Percentiles rank a stretch among this genome's conserved stretches.
phyloP scores from a whole-genome alignment of 2,797 vertebrate genomes.

The Gymnopithys bicolor region DNA sequence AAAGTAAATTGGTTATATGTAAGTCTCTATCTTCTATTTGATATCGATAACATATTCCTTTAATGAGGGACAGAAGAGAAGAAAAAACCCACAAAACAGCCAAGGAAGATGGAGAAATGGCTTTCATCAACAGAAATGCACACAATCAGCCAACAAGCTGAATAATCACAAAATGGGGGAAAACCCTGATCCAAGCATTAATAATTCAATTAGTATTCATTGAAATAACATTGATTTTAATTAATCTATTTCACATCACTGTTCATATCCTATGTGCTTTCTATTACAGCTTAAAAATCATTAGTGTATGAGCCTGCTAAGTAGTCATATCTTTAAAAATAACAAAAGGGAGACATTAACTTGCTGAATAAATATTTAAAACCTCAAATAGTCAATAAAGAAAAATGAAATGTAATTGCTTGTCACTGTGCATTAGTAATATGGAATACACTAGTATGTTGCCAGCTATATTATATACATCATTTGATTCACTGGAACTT shows the following conservation, averaged over 20 bases:
- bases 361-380: constrained; percentile 54
- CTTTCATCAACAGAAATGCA: constrained; percentile 79
- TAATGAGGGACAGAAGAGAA: constrained; percentile 52
- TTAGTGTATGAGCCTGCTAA: constrained; percentile 50
- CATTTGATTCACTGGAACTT: neutral
- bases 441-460: neutral
- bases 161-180: constrained; percentile 70
- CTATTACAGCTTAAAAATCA: constrained; percentile 57
- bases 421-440: neutral
- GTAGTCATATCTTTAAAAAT: constrained; percentile 45
- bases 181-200: constrained; percentile 75
- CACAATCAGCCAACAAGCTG: constrained; percentile 69
- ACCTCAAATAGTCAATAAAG: constrained; percentile 27
- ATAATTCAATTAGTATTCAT: constrained; percentile 76
- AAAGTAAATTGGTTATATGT: constrained; percentile 60
- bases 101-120: constrained; percentile 70
- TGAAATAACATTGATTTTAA: constrained; percentile 76
- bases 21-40: constrained; percentile 55
- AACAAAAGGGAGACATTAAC: constrained; percentile 37
- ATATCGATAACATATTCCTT: constrained; percentile 48
- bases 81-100: constrained; percentile 21
- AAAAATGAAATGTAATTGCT: constrained; percentile 40
- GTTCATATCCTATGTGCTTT: constrained; percentile 58
- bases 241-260: constrained; percentile 73
- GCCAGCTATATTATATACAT: neutral